These are phyloP conservation scores for Enteromius fasciolatus DNA, from an alignment of 2,797 vertebrate species.

Conservation along the genomic window DNA sequence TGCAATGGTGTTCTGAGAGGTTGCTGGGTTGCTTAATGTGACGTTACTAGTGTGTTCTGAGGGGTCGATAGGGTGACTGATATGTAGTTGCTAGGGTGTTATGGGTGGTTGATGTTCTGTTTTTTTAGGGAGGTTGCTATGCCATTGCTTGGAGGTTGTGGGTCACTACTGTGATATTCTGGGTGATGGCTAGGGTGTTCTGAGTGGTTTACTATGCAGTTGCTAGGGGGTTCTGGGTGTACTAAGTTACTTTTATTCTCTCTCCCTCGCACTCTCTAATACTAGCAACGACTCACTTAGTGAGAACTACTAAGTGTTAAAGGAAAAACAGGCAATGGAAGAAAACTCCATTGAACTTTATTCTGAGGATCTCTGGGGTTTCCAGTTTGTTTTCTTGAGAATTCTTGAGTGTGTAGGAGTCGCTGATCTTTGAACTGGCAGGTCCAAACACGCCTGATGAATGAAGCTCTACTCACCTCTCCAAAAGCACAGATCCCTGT, in stretches of 20 bases:
- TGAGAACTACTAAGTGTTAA: background rate
- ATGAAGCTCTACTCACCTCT: constrained; percentile 37
- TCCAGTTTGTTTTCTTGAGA: background rate
- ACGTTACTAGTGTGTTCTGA: background rate
- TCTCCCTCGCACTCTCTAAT: background rate
- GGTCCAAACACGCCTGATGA: constrained; percentile 23
- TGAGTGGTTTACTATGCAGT: background rate
- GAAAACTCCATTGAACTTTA: background rate
- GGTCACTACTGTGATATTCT: background rate
- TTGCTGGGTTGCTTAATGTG: background rate
- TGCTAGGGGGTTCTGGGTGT: background rate
- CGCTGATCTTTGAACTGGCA: constrained; percentile 12
- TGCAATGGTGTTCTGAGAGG: too few species aligned
- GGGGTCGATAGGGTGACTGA: background rate
- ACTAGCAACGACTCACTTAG: background rate
- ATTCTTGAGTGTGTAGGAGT: background rate
- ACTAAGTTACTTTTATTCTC: background rate
- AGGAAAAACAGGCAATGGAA: background rate
- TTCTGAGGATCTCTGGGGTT: background rate
- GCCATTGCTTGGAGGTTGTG: background rate
- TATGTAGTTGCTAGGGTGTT: background rate
- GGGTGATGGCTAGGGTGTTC: background rate
- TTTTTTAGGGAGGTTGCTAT: background rate
- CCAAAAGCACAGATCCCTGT: constrained; percentile 21
- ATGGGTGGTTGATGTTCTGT: background rate